A percentile compares a stretch with the other conserved stretches of the same genome.
These are phyloP conservation scores for Mormyrops boulengeri DNA, from an alignment of 2,797 vertebrate species.

Conservation along the genomic window DNA sequence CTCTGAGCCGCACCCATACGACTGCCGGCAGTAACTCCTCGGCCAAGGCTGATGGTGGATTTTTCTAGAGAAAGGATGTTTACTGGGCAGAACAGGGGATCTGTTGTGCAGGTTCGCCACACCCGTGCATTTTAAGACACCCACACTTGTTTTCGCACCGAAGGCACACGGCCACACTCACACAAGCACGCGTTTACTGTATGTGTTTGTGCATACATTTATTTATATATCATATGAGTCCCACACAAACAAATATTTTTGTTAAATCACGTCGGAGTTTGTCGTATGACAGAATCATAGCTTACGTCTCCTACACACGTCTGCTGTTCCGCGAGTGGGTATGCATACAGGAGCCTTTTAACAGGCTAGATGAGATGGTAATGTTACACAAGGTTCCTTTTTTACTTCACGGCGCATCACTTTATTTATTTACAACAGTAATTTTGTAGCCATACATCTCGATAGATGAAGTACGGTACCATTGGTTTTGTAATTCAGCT, in stretches of 20 bases:
- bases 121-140: background rate
- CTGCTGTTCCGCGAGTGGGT: background rate
- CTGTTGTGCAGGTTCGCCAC: background rate
- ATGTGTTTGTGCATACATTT: slow-evolving; percentile 1
- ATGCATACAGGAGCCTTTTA: background rate
- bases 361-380: background rate
- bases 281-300: background rate
- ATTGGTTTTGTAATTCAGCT: background rate
- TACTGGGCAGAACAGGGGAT: background rate
- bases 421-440: slow-evolving; percentile 51
- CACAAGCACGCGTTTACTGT: slow-evolving; percentile 6
- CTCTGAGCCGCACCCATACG: no score
- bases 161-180: background rate
- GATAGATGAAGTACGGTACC: background rate
- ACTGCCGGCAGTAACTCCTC: background rate
- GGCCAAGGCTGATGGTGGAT: background rate
- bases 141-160: background rate
- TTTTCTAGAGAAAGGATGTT: background rate
- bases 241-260: background rate
- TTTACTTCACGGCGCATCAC: background rate
- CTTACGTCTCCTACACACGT: background rate
- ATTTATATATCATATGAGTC: background rate
- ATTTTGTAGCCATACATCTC: background rate
- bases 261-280: background rate
- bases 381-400: background rate